Evolutionary conservation across 2,113 vertebrate species (phyloP).

Genomic region (Chloroceryle aenea): DNA sequence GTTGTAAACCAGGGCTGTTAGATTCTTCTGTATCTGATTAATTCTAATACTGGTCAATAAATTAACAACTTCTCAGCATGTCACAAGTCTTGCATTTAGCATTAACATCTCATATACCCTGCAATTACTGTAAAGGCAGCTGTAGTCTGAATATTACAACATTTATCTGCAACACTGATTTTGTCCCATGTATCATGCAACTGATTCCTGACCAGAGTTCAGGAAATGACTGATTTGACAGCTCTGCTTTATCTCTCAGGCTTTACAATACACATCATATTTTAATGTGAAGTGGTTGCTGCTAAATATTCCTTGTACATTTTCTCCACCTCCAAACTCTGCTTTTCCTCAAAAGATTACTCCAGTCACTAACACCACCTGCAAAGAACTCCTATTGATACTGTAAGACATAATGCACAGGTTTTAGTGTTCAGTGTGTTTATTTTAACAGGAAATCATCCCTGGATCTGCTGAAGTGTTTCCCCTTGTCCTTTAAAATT

Average conservation of each 20-base stretch:
- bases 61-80: not conserved
- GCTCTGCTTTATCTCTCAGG: not conserved
- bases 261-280: constrained; percentile 63
- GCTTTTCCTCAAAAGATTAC: constrained; percentile 69
- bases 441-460: not conserved
- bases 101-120: not conserved
- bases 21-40: not conserved
- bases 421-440: not conserved
- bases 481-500: not conserved
- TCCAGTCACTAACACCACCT: constrained; percentile 71
- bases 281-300: constrained; percentile 60
- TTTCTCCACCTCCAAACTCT: constrained; percentile 65
- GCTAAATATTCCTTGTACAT: constrained; percentile 58
- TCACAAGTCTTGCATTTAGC: not conserved
- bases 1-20: not conserved
- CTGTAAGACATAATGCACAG: not conserved
- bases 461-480: not conserved
- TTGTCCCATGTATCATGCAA: not conserved
- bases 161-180: not conserved
- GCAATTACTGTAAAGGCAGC: not conserved
- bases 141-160: not conserved
- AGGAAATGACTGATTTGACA: not conserved
- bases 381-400: not conserved
- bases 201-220: not conserved
- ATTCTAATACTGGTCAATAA: not conserved